phyloP scores from a whole-genome alignment of 2,888 invertebrate genomes.

The Pandemis cinnamomeana region DNA sequence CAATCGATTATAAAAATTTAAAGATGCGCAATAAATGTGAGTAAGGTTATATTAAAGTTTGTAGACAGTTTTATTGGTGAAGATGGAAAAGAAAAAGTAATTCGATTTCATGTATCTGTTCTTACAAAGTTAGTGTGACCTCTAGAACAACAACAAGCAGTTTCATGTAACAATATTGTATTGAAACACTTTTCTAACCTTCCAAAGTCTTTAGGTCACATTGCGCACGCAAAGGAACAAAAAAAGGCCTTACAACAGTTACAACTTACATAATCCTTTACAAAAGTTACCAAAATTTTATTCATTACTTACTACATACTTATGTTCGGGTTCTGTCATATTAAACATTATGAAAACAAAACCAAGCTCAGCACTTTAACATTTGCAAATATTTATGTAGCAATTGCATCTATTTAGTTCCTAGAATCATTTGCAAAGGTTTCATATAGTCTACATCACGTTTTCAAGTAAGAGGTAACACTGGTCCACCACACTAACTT shows the following conservation, averaged over 20 bases:
- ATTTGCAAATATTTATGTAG: too few relatives aligned
- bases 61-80: neutral
- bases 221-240: slow-evolving; percentile 16
- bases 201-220: slow-evolving; percentile 21
- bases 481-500: neutral
- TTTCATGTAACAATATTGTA: slow-evolving; percentile 14
- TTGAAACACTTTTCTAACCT: slow-evolving; percentile 21
- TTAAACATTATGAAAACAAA: neutral
- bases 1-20: too few relatives aligned
- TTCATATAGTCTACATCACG: too few relatives aligned
- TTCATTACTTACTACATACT: neutral
- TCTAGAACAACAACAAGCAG: slow-evolving; percentile 14
- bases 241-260: neutral
- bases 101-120: slow-evolving; percentile 1
- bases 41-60: neutral
- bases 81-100: slow-evolving; percentile 7
- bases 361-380: neutral
- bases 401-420: too few relatives aligned
- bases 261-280: neutral
- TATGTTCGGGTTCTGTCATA: neutral
- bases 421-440: too few relatives aligned
- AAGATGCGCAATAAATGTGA: too few relatives aligned
- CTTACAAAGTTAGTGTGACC: slow-evolving; percentile 3
- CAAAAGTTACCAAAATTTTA: neutral
- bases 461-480: neutral